Base-by-base conservation (phyloP, 1,140 invertebrate genomes). In the Drosophila subobscura region DNA sequence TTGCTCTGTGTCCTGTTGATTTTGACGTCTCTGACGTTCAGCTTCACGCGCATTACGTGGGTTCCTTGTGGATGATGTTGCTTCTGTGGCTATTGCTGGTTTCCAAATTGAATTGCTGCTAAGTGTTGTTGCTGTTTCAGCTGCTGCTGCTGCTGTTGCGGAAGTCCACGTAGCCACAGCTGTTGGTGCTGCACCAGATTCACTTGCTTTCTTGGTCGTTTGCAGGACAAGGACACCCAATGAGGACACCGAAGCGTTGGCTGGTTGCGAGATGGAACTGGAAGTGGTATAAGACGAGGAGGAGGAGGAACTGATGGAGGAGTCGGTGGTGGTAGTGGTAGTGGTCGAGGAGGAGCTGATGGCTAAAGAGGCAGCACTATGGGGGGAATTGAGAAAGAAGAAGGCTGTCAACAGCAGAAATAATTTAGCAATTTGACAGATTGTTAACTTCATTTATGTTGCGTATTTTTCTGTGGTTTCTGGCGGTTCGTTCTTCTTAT, bases 361-460 rank as follows among this genome's bases (percentile, higher is more conserved):
- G 61, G 55, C 52, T 45, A 47, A 33, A 20, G 55, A 57, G 71
- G 61, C 66, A 67, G 52, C 65, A 73, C 72, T 66, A 37, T 37
- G 33, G 49, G 60, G 77, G 77, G 75, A 88, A 88, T 85, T 79
- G 72, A 75, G 75, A 75, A 90, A 79, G 89, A 79, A 90, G 76
- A 88, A 89, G 81, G 89, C 89, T 90, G 89, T 91, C 89, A 89
- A 72, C 89, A 91, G 89, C 89, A 90, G 89, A 90, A 91, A 88
- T 89, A 91, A 89, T 90, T 91, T 91, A 89, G 76, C 79, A 91
- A 88, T 88, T 81, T 90, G 89, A 91, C 85, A 88, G 85, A 79
- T 88, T 89, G 89, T 88, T 88, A 91, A 91, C 89, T 91, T 91
- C 89, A 91, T 91, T 91, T 91, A 91, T 86, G 83, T 88, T 88